Evolutionary conservation across 1,140 invertebrate genomes (phyloP).

Genomic region (honey bee (Apis mellifera)): DNA sequence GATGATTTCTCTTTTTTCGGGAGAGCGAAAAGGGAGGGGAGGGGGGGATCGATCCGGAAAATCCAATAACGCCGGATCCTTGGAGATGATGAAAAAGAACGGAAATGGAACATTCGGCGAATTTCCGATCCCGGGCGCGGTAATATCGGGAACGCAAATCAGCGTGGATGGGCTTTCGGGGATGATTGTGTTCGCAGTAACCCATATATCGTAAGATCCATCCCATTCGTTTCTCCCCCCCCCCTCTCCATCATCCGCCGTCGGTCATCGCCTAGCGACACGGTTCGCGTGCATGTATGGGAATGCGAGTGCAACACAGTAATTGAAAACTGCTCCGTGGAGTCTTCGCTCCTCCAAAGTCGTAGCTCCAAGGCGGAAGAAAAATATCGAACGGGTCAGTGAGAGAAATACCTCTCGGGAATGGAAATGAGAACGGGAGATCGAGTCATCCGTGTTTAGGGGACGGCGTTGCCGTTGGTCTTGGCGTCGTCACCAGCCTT

Average conservation of each 20-base stretch:
- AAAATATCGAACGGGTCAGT: neutral
- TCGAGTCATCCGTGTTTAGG: neutral
- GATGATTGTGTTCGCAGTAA: conserved; percentile 42
- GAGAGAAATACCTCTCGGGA: neutral
- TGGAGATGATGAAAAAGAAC: neutral
- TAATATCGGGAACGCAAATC: conserved; percentile 24
- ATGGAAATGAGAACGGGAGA: conserved; percentile 15
- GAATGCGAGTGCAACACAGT: neutral
- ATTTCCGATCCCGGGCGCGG: neutral
- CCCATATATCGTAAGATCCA: conserved; percentile 34
- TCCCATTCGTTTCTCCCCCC: conserved; percentile 25
- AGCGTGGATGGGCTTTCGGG: conserved; percentile 17
- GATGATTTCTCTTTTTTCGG: neutral
- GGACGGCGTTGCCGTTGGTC: neutral
- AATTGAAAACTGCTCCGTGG: conserved; percentile 23
- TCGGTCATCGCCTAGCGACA: conserved; percentile 41
- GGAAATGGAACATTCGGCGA: neutral
- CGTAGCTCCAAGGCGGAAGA: neutral
- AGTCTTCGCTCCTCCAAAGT: neutral
- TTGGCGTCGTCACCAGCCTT: neutral
- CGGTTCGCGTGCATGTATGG: conserved; percentile 22
- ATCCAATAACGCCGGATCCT: neutral
- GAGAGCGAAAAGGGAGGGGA: neutral
- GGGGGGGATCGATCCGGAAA: neutral
- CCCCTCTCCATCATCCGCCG: conserved; percentile 33